Percentiles rank a stretch among this genome's conserved stretches.
phyloP scores from a whole-genome alignment of 2,888 invertebrate species.

The Megastigmus dorsalis region DNA sequence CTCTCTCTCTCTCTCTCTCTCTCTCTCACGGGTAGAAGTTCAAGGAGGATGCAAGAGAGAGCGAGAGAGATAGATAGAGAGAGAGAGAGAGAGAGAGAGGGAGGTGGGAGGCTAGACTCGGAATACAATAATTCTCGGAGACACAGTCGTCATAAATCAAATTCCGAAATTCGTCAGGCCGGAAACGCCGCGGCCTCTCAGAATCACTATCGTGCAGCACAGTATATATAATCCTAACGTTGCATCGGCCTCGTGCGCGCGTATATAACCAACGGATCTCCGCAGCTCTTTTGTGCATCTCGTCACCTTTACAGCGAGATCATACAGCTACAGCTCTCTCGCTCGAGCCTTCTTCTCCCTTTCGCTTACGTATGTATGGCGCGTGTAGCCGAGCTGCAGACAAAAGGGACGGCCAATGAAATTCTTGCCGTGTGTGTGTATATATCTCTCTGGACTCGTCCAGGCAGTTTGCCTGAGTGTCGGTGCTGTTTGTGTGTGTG shows the following conservation, averaged over 20 bases:
- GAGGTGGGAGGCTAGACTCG: conserved; percentile 3
- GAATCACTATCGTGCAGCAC: conserved; percentile 61
- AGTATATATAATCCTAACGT: conserved; percentile 18
- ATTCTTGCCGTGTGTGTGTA: too few relatives aligned
- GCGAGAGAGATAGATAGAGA: conserved; percentile 40
- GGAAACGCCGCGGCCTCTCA: conserved; percentile 60
- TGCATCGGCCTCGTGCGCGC: not conserved
- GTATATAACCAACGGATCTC: too few relatives aligned
- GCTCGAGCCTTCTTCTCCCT: not conserved
- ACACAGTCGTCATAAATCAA: conserved; percentile 66
- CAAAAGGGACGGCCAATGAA: too few relatives aligned
- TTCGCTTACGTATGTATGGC: too few relatives aligned
- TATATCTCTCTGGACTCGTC: too few relatives aligned
- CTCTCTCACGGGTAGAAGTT: conserved; percentile 49
- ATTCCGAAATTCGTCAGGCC: conserved; percentile 65
- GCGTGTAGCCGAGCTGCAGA: too few relatives aligned
- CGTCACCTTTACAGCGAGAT: not conserved
- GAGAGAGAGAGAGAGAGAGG: not conserved
- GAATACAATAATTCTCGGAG: conserved; percentile 54
- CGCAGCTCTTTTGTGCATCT: not conserved
- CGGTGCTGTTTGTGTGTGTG: too few relatives aligned
- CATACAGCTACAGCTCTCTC: not conserved
- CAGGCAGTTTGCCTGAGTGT: too few relatives aligned
- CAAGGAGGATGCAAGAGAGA: conserved; percentile 42
- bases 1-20: too few relatives aligned